Base-by-base conservation (phyloP, 2,888 invertebrate species). In the Orthonychiurus folsomi region DNA sequence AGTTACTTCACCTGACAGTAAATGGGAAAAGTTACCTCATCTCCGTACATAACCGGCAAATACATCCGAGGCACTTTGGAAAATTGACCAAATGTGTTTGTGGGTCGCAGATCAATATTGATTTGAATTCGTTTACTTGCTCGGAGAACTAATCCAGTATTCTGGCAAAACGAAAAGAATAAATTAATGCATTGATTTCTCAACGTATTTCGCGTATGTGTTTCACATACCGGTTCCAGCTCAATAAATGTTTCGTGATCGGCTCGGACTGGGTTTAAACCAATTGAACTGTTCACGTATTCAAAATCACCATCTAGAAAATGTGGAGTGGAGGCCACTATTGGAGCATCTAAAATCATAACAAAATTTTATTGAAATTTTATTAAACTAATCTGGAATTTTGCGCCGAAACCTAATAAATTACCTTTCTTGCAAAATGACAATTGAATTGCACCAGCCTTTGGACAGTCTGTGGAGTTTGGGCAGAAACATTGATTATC, bases 41-140 rank as follows among this genome's bases (percentile, higher is more conserved):
- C 68, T 50, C 62, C 68, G 72, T 71, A 73, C 21, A 71, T 50
- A 1, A 73, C 28, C 3, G 73, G 73, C 21, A 69, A 62, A 2
- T 67, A 24, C 3, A 63, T 60, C 59, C 67, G 62, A 1, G 66
- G 67, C 9, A 72, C 55, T 23, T 64, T 60, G 26, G 61, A 37
- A 15, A 66, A 65, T 0, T 48, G 55, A 21, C 27, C 59, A 26
- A 63, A 48, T 1, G 24, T 25, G 9, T 55, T n/a, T n/a, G 64
- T 50, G 2, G 63, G 52, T 53, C 69, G 66, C 23, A 71, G 1
- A 27, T 73, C 70, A 1, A 69, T 37, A 12, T 69, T 69, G 1
- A 72, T 63, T 65, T 73, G 72, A 20, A 72, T 62, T 24, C 70
- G 60, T 50, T 68, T 69, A 12, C 62, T 56, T 15, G 64, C 70